These are phyloP conservation scores for Turritopsis rubra DNA, from an alignment of 30 jellyfish, hydroid and myxozoan species.

Conservation along the genomic window DNA sequence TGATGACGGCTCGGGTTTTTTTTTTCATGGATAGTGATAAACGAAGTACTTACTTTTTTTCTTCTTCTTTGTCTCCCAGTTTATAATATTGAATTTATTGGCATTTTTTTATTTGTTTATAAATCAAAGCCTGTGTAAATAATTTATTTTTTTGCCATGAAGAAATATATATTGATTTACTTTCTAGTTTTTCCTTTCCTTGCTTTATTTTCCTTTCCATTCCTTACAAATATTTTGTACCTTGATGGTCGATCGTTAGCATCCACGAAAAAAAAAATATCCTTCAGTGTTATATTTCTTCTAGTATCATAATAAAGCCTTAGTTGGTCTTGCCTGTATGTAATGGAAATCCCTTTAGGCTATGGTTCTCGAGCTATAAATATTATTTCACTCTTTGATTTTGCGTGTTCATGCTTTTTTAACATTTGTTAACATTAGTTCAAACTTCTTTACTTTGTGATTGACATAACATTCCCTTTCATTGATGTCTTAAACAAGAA, in stretches of 20 bases:
- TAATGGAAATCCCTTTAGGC: too few species aligned
- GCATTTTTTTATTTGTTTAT: neutral
- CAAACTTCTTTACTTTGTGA: neutral
- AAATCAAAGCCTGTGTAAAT: neutral
- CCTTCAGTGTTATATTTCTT: too few species aligned
- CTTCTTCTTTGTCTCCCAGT: neutral
- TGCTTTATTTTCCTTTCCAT: neutral
- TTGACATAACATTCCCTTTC: neutral
- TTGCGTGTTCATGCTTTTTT: too few species aligned
- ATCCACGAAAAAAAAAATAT: too few species aligned
- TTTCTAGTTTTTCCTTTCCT: neutral
- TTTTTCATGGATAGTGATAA: too few species aligned
- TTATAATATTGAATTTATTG: too few species aligned
- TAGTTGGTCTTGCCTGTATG: too few species aligned
- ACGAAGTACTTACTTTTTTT: neutral
- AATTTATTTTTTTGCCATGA: neutral
- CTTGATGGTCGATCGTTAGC: neutral
- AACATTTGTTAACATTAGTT: too few species aligned
- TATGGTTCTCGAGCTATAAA: too few species aligned
- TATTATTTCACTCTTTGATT: too few species aligned
- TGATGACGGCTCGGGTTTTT: too few species aligned
- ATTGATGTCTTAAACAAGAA: conserved; percentile 2
- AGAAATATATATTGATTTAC: neutral
- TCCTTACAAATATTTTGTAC: neutral
- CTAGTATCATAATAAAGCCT: too few species aligned